Base-by-base conservation (phyloP, 2,113 vertebrate genomes). In the Ploceus nigricollis region DNA sequence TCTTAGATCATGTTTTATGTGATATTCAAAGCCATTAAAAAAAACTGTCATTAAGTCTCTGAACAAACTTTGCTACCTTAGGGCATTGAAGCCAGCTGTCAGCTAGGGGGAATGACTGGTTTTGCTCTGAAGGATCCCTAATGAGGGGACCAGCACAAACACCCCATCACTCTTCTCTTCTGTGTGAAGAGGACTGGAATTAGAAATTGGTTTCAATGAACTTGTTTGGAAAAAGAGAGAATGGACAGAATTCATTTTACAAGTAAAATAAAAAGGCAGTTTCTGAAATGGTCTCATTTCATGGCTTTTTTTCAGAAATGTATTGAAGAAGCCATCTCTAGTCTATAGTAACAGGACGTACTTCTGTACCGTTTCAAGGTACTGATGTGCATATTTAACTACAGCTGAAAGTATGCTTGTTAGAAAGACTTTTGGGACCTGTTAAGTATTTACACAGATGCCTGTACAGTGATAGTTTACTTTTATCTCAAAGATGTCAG, bases 1-100 rank as follows among this genome's bases (percentile, higher is more conserved):
- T 89, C 91, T 94, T 95, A 90, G 94, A 92, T 97, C 81, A 65
- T 80, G 87, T 97, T 95, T 97, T 95, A 96, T 96, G 88, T 82
- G 94, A 91, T 95, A 94, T 66, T 94, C 88, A 90, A 87, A 96
- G 80, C 71, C 89, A 86, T 94, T 93, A 28, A 70, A 96, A 94
- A 94, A 88, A 88, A 85, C 16, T 77, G 60, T 81, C 18, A 25
- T 94, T 89, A 96, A 97, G 28, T 86, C 69, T 95, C 75, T 75
- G 88, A 94, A 89, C 63, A 96, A 96, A 93, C 65, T 92, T 84
- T 31, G 42, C 88, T 97, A 94, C 94, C 83, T 96, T 84, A 90
- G 92, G 94, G 95, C 85, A 95, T 89, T 39, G 5, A 79, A 87
- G 80, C 91, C 87, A 96, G 96, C 94, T 96, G 94, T 94, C 92